phyloP scores from a whole-genome alignment of 2,888 invertebrate species.

The Euzetes globulus region DNA sequence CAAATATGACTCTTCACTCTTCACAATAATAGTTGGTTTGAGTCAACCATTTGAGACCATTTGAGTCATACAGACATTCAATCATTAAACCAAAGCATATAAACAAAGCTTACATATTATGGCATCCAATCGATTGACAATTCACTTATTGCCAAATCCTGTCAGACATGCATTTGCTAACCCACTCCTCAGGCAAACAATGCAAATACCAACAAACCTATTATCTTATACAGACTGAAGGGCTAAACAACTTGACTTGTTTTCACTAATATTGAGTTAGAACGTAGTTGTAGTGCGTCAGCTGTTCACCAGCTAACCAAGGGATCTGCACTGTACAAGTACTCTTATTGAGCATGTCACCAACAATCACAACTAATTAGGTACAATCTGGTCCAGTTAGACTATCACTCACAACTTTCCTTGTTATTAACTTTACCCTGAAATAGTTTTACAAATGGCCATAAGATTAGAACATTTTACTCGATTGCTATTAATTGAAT shows the following conservation, averaged over 20 bases:
- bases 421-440: no score
- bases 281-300: slow-evolving; percentile 9
- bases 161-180: background rate
- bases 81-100: background rate
- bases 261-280: background rate
- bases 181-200: background rate
- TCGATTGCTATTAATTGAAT: no score
- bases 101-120: background rate
- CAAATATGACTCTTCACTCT: background rate
- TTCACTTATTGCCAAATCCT: background rate
- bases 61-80: background rate
- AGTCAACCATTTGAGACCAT: background rate
- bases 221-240: background rate
- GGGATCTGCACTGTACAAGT: background rate
- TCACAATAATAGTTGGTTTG: background rate
- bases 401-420: no score
- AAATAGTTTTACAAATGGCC: no score
- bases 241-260: background rate
- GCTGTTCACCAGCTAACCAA: background rate
- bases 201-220: background rate
- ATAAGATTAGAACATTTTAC: no score
- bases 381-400: no score
- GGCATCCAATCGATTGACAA: background rate
- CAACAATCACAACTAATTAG: no score
- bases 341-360: background rate